phyloP scores from a whole-genome alignment of 2,113 vertebrate species.

The Dasypus novemcinctus region DNA sequence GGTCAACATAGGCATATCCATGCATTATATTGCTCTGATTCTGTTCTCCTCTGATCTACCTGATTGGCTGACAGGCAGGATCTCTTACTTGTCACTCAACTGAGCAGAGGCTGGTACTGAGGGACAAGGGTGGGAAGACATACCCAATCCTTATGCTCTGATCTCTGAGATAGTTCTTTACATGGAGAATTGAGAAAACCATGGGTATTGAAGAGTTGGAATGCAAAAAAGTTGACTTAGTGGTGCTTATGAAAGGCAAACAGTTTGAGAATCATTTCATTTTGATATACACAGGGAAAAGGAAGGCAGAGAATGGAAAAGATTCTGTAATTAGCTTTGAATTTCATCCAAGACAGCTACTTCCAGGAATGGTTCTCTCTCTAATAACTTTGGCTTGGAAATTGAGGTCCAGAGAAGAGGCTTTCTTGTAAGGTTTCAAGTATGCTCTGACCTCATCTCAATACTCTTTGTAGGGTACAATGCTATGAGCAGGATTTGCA shows the following conservation, averaged over 20 bases:
- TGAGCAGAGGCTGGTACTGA: background rate
- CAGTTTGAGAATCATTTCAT: background rate
- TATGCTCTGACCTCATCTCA: background rate
- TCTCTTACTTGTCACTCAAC: background rate
- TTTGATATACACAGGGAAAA: background rate
- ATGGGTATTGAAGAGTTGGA: background rate
- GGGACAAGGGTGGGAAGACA: background rate
- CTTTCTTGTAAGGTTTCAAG: background rate
- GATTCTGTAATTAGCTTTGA: background rate
- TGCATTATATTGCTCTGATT: background rate
- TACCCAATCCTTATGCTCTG: background rate
- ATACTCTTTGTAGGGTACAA: background rate
- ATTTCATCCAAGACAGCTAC: background rate
- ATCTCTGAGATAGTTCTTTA: background rate
- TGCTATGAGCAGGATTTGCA: background rate
- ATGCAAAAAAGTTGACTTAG: background rate
- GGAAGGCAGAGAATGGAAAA: background rate
- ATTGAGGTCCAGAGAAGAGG: background rate
- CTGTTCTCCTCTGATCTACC: background rate
- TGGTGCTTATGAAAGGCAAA: background rate
- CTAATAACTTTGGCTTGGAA: constrained; percentile 15
- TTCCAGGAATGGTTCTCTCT: constrained; percentile 10
- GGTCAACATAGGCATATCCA: background rate
- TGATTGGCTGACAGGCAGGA: background rate
- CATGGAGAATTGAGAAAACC: background rate